These are phyloP conservation scores for Poecile atricapillus DNA, from an alignment of 2,113 vertebrate species.

Conservation along the genomic window DNA sequence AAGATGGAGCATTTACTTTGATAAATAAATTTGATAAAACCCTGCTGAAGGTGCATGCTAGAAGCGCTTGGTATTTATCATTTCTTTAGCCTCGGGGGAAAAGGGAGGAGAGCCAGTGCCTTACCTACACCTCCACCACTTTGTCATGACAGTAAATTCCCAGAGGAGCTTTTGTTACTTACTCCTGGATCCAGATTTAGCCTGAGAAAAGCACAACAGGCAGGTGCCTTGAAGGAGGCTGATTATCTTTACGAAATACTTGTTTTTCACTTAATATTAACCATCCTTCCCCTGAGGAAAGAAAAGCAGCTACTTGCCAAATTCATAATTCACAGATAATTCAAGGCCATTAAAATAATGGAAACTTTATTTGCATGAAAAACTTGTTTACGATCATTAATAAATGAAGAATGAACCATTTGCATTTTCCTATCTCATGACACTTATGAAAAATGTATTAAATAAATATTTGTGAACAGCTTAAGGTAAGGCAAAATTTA, in stretches of 20 bases:
- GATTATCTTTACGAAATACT: not conserved
- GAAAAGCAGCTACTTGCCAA: not conserved
- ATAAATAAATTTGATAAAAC: conserved; percentile 62
- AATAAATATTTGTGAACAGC: conserved; percentile 80
- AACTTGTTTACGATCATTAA: conserved; percentile 79
- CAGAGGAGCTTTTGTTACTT: not conserved
- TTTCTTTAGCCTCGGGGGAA: not conserved
- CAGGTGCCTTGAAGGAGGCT: not conserved
- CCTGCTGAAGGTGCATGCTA: conserved; percentile 32
- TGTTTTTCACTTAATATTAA: not conserved
- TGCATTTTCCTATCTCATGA: conserved; percentile 71
- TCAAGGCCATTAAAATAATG: conserved; percentile 74
- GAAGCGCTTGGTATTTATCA: not conserved
- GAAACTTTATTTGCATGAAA: conserved; percentile 85
- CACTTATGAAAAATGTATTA: conserved; percentile 77
- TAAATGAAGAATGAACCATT: conserved; percentile 79
- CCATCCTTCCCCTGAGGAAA: not conserved
- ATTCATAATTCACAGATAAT: not conserved
- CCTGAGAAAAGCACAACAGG: not conserved
- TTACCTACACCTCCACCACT: not conserved
- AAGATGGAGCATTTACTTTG: conserved; percentile 68
- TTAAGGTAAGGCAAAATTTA: conserved; percentile 80
- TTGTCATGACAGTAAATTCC: not conserved
- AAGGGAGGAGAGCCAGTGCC: not conserved
- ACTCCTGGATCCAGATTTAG: not conserved